A percentile compares a stretch with the other conserved stretches of the same genome.
Evolutionary conservation across 1,140 invertebrate species (phyloP).

Genomic region (Brachionus asplanchnoidis): DNA sequence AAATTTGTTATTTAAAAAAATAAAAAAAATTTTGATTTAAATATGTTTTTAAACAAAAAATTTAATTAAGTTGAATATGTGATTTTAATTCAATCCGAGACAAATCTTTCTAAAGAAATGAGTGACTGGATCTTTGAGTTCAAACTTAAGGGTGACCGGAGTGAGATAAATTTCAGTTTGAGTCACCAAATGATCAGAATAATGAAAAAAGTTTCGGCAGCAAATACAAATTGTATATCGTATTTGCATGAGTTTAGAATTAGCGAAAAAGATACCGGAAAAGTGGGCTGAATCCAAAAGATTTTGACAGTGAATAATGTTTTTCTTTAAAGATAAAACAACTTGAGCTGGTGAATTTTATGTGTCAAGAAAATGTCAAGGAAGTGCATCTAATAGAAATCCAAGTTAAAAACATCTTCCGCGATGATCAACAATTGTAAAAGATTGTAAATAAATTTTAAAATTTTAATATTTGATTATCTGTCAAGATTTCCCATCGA

Average conservation of each 20-base stretch:
- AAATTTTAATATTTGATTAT: not conserved
- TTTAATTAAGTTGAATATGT: not conserved
- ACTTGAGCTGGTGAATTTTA: not conserved
- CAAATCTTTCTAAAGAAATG: not conserved
- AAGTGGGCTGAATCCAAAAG: not conserved
- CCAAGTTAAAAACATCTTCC: constrained; percentile 1
- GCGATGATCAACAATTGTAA: not conserved
- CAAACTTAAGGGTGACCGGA: not conserved
- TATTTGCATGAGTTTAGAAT: not conserved
- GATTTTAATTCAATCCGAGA: not conserved
- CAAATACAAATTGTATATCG: not conserved
- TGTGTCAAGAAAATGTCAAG: not conserved
- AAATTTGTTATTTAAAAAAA: not conserved
- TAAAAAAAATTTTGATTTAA: not conserved
- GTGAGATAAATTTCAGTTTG: not conserved
- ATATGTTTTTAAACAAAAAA: not conserved
- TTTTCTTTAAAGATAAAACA: not conserved
- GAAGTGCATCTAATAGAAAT: not conserved
- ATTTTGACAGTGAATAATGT: too few species aligned
- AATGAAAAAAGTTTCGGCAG: not conserved
- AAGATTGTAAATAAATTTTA: not conserved
- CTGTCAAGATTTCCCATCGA: constrained; percentile 23
- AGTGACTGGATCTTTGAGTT: not conserved
- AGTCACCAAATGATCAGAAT: not conserved
- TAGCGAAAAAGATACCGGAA: not conserved